phyloP scores from a whole-genome alignment of 2,888 invertebrate genomes.

The Dolichopus griseipennis region DNA sequence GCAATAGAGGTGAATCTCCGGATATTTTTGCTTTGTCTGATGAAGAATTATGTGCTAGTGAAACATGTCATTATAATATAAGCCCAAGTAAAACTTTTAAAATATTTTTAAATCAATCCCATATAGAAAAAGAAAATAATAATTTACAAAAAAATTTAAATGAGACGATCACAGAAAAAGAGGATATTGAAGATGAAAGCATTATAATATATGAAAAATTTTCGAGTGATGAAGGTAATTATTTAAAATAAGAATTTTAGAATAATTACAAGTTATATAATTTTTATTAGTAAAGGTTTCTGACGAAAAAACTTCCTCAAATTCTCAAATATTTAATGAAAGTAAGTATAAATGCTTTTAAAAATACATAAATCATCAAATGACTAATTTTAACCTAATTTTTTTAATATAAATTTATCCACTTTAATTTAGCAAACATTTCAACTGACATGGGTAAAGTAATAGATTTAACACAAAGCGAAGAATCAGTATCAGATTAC shows the following conservation, averaged over 20 bases:
- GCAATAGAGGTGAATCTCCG: constrained; percentile 31
- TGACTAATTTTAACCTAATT: background rate
- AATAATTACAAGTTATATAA: constrained; percentile 4
- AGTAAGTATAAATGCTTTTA: background rate
- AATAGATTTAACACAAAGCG: constrained; percentile 30
- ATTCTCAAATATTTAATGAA: background rate
- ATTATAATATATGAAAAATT: constrained; percentile 31
- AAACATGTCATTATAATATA: background rate
- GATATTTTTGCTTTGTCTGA: constrained; percentile 31
- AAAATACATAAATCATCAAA: background rate
- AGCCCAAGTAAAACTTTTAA: no score
- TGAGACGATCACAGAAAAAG: constrained; percentile 8
- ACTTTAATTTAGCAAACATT: constrained; percentile 12
- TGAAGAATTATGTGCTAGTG: constrained; percentile 13
- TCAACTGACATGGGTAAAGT: background rate
- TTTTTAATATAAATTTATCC: constrained; percentile 5
- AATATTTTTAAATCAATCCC: no score
- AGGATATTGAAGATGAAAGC: constrained; percentile 8
- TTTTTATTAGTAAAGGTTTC: constrained; percentile 34
- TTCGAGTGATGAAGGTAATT: constrained; percentile 38
- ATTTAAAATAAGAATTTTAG: background rate
- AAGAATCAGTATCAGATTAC: constrained; percentile 11
- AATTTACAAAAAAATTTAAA: no score
- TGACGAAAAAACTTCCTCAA: background rate
- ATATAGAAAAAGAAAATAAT: no score